Base-by-base conservation (phyloP, 1,140 invertebrate genomes). In the Arctopsyche grandis region DNA sequence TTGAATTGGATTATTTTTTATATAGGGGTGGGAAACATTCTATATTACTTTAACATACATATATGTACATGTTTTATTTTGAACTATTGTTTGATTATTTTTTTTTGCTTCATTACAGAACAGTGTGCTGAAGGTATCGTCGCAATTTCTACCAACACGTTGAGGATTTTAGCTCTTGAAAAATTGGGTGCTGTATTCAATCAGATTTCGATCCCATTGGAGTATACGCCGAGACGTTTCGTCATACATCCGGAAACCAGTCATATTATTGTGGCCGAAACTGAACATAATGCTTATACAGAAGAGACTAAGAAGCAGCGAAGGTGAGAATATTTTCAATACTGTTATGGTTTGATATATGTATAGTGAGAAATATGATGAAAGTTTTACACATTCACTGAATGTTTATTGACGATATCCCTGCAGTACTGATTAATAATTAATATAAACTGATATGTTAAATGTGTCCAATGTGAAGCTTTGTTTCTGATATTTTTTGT, bases 111-210 rank as follows among this genome's bases (percentile, higher is more conserved):
- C 5, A 86, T 89, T 82, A 84, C 88, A 78, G 98, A 99, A 88
- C 98, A 99, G 87, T 99, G 98, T 91, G 97, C 97, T 0, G 99
- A 99, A 88, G 99, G 98, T 82, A 98, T 99, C 82, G 99, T 99
- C 7, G 98, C 99, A 0, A 99, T 99, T 86, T 98, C 98, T 0
- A 96, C 96, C 0, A 99, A 99, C 84, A 99, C 98, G 0, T 89
- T 99, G 26, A 91, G 97, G 81, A 99, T 99, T 91, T 92, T 99
- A 84, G 98, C 98, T 0, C 88, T 99, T 14, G 99, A 99, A 87
- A 99, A 99, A 87, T 88, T 99, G 0, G 99, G 99, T 0, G 98
- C 97, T 0, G 97, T 99, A 3, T 99, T 99, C 85, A 99, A 99
- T 89, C 98, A 99, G 87, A 92, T 96, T 21, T 94, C 93, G 9